Percentiles rank a stretch among this genome's conserved stretches.
These are phyloP conservation scores for Cyaniris semiargus DNA, from an alignment of 2,888 invertebrate genomes.

Conservation along the genomic window DNA sequence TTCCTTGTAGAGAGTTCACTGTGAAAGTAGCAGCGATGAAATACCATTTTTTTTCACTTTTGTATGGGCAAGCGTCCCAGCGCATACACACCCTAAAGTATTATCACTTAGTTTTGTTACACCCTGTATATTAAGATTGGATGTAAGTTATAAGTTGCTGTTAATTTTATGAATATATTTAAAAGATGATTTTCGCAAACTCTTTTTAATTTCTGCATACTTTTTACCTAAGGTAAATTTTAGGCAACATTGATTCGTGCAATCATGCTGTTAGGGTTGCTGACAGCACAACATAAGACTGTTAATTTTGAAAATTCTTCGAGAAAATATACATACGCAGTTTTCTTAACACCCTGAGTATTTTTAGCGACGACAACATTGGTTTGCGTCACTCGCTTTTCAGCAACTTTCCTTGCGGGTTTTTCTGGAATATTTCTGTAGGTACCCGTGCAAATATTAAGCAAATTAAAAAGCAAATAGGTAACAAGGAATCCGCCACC, in stretches of 20 bases:
- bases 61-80: too few species aligned
- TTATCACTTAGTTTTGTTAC: too few species aligned
- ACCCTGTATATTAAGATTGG: too few species aligned
- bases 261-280: conserved; percentile 34
- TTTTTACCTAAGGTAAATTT: too few species aligned
- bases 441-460: conserved; percentile 37
- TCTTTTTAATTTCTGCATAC: neutral
- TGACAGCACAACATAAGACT: conserved; percentile 36
- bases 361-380: conserved; percentile 58
- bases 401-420: conserved; percentile 56
- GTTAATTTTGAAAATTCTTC: conserved; percentile 39
- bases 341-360: conserved; percentile 57
- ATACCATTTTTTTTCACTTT: too few species aligned
- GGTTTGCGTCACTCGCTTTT: conserved; percentile 47
- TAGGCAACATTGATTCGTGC: conserved; percentile 16
- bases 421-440: conserved; percentile 63
- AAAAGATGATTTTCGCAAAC: neutral
- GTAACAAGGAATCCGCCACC: conserved; percentile 34
- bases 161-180: neutral
- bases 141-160: neutral
- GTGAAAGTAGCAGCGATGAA: too few species aligned
- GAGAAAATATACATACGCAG: conserved; percentile 47
- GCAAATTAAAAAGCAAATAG: conserved; percentile 39
- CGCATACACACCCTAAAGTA: too few species aligned
- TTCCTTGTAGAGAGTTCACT: too few species aligned